Evolutionary conservation across 1,140 invertebrate species (phyloP), one percentile per base, ranked within the genome.

Genomic region (Zophobas atratus): DNA sequence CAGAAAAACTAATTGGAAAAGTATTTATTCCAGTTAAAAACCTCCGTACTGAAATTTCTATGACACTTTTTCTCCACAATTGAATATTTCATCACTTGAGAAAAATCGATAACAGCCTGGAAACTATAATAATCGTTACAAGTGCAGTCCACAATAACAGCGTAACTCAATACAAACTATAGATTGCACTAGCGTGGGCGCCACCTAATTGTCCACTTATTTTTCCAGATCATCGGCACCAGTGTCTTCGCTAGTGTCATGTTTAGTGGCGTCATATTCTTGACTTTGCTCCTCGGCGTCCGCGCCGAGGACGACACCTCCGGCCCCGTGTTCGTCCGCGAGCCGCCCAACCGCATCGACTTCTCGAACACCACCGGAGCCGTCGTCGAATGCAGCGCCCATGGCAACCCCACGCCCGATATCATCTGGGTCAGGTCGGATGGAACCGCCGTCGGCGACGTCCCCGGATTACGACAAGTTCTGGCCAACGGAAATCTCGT

Each of bases 301-400:
- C 32, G 2, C 39, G 89, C 88, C 77, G 93, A 94, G 85, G 92
- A 94, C 84, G 92, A 93, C 83, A 92, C 91, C 38, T 91, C 92
- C 85, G 97, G 96, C 84, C 97, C 96, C 4, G 94, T 97, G 63
- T 98, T 98, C 87, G 91, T 96, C 71, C 94, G 94, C 82, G 97
- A 97, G 90, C 97, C 96, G 33, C 94, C 94, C 77, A 96, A 95
- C 86, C 91, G 94, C 81, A 92, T 98, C 51, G 96, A 97, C 86
- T 98, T 98, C 87, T 96, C 95, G 76, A 98, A 98, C 87, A 96
- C 95, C 57, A 97, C 96, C 38, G 97, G 97, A 81, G 94, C 96
- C 74, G 93, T 94, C 79, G 94, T 99, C 55, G 95, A 97, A 87
- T 99, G 97, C 87, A 94, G 95, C 81, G 96, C 97, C 0, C 92